A percentile compares a stretch with the other conserved stretches of the same genome.
These are phyloP conservation scores for Gobius niger DNA, from an alignment of 2,113 vertebrate species.

Conservation along the genomic window DNA sequence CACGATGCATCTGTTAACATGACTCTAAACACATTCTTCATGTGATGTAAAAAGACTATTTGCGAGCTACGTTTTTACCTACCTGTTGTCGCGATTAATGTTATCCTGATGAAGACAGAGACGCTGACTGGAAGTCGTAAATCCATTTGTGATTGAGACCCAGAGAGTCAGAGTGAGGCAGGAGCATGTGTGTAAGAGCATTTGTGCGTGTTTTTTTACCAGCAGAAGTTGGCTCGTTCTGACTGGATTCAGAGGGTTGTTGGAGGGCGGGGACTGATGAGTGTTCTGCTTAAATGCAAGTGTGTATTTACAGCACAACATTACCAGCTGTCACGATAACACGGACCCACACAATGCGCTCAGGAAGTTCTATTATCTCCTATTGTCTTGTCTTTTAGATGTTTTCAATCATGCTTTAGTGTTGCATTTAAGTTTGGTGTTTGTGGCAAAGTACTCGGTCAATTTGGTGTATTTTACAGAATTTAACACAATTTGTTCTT, in stretches of 20 bases:
- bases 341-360: not conserved
- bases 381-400: no score
- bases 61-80: conserved; percentile 12
- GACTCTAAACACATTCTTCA: not conserved
- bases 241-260: conserved; percentile 29
- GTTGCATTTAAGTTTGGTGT: no score
- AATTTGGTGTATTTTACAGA: no score
- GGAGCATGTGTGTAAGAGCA: conserved; percentile 15
- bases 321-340: conserved; percentile 69
- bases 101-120: conserved; percentile 41
- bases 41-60: not conserved
- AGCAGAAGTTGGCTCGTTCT: conserved; percentile 26
- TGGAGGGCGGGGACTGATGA: conserved; percentile 32
- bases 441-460: no score
- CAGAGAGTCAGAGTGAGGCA: conserved; percentile 24
- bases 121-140: conserved; percentile 23
- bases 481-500: no score
- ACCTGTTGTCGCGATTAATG: conserved; percentile 61
- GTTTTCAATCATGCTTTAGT: no score
- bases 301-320: conserved; percentile 67
- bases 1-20: not conserved
- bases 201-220: conserved; percentile 40
- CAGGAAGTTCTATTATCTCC: no score
- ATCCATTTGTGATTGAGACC: conserved; percentile 50
- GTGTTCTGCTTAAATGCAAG: conserved; percentile 54